Percentiles rank a stretch among this genome's conserved stretches.
Evolutionary conservation across 1,140 invertebrate genomes (phyloP).

Genomic region (Neocloeon triangulifer): DNA sequence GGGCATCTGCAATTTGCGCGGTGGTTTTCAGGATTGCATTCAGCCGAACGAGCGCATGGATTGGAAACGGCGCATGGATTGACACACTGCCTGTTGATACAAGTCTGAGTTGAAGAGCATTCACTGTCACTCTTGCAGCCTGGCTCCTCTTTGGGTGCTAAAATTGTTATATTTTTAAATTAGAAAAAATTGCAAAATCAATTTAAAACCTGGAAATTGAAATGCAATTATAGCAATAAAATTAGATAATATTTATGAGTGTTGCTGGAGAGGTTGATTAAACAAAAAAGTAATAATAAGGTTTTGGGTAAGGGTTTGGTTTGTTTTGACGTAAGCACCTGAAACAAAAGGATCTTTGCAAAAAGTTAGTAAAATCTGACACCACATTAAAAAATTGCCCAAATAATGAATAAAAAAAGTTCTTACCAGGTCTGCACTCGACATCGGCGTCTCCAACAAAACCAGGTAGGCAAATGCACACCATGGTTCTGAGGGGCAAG

Average conservation of each 20-base stretch:
- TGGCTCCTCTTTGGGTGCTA: constrained; percentile 21
- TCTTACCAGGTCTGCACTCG: constrained; percentile 49
- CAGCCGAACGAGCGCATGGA: constrained; percentile 55
- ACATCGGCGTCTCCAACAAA: constrained; percentile 64
- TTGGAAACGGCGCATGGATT: constrained; percentile 49
- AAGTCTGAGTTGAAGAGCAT: constrained; percentile 46
- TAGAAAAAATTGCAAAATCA: no score
- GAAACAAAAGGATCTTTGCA: no score
- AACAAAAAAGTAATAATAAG: no score
- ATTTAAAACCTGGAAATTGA: no score
- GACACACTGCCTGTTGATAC: constrained; percentile 44
- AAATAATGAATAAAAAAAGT: background rate
- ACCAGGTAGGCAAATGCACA: constrained; percentile 59
- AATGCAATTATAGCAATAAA: no score
- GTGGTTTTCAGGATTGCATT: constrained; percentile 52
- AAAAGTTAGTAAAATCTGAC: constrained; percentile 1
- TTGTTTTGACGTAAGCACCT: no score
- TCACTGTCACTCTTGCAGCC: constrained; percentile 46
- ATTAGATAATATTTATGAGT: no score
- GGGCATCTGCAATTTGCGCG: constrained; percentile 55
- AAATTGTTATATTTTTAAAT: no score
- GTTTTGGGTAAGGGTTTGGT: no score
- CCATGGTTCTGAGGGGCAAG: constrained; percentile 63
- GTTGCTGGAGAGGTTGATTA: no score
- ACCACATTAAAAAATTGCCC: background rate